Conservation (phyloP, 2,888 invertebrate genomes). For the Anthophora plumipes region DNA sequence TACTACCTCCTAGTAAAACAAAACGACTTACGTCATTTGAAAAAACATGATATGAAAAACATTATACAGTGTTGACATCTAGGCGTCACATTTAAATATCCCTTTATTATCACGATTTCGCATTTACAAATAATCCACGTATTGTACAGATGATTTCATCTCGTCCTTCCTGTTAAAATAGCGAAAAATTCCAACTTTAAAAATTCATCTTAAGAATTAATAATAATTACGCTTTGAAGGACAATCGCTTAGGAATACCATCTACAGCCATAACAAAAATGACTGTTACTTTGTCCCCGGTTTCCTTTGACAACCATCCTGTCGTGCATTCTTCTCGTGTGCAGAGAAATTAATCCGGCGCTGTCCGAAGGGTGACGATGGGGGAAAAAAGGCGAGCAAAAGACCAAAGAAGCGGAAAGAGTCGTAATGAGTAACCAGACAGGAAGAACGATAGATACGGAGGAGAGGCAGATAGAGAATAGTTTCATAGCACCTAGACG, state of each 20-base stretch:
- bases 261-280: not conserved
- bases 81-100: too few relatives aligned
- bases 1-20: too few relatives aligned
- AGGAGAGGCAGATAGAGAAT: slow-evolving; percentile 46
- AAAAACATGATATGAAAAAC: too few relatives aligned
- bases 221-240: not conserved
- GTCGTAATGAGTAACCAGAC: slow-evolving; percentile 46
- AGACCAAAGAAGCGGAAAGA: slow-evolving; percentile 35
- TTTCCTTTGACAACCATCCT: slow-evolving; percentile 18
- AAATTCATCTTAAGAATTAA: not conserved
- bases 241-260: not conserved
- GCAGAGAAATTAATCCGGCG: slow-evolving; percentile 34
- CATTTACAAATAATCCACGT: too few relatives aligned
- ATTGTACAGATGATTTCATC: too few relatives aligned
- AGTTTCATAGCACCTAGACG: slow-evolving; percentile 40
- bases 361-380: slow-evolving; percentile 10
- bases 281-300: not conserved
- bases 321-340: slow-evolving; percentile 13
- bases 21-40: too few relatives aligned
- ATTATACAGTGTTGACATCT: too few relatives aligned
- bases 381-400: slow-evolving; percentile 14
- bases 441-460: slow-evolving; percentile 45
- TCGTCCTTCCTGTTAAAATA: too few relatives aligned
- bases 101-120: too few relatives aligned
- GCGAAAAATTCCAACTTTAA: not conserved